Conservation (phyloP, 2,888 invertebrate species). For the Dynastes tityus region DNA sequence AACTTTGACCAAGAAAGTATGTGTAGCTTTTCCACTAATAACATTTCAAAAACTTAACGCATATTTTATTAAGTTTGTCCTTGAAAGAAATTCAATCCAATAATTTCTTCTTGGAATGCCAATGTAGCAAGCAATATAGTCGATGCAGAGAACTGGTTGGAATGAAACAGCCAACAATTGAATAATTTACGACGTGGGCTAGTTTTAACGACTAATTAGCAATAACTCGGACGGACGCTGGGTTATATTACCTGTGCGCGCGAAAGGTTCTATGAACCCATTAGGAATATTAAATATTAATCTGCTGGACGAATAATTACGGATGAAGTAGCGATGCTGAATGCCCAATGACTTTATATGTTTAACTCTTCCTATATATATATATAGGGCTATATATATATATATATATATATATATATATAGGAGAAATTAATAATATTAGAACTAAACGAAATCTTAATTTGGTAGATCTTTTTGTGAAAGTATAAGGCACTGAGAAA, state of each 20-base stretch:
- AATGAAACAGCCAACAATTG: constrained; percentile 13
- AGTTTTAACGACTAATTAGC: constrained; percentile 21
- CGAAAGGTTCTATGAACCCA: constrained; percentile 11
- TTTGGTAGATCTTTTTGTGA: no score
- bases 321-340: background rate
- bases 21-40: no score
- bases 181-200: background rate
- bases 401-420: no score
- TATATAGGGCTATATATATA: no score
- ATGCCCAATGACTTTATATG: no score
- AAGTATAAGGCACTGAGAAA: no score
- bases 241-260: background rate
- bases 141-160: background rate
- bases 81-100: background rate
- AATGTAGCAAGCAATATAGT: no score
- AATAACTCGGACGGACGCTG: background rate
- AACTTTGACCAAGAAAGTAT: no score
- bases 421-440: no score
- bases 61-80: background rate
- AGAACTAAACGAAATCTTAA: no score
- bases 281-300: constrained; percentile 24
- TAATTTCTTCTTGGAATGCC: background rate
- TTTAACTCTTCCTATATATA: no score
- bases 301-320: constrained; percentile 12
- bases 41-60: no score